Evolutionary conservation across 1,140 invertebrate species (phyloP), one percentile per base, ranked within the genome.

Genomic region (Maniola jurtina): DNA sequence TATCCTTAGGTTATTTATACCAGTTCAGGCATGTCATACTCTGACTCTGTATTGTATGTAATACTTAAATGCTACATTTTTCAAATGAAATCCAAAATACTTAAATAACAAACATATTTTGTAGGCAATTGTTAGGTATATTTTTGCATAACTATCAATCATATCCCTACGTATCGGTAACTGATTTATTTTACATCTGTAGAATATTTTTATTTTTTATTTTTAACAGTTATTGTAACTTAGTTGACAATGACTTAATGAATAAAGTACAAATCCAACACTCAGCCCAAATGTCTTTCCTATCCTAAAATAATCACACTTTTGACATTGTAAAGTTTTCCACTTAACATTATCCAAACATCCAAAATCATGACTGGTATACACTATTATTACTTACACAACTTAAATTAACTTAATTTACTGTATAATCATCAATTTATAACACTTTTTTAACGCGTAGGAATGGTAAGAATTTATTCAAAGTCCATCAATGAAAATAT

Each of bases 291-390:
- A 76, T 70, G 73, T 80, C 67, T 79, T 80, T 70, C 73, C 83
- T 89, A 88, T 66, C 75, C 84, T 88, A 86, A 86, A 86, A 86
- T 89, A 90, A 89, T 90, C 88, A 89, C 86, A 89, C 84, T 89
- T 87, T 90, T 86, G 84, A 89, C 86, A 90, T 88, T 90, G 85
- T 89, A 88, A 79, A 86, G 84, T 87, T 89, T 81, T 83, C 80
- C 82, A 77, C 81, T 83, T 88, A 88, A 66, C 75, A 82, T 88
- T 83, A 88, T 83, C 72, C 81, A 86, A 86, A 88, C 85, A 87
- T 85, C 74, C 77, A 81, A 73, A 52, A 76, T 84, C 79, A 83
- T 87, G 84, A 88, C 87, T 86, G 79, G 62, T 81, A 62, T 82
- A 84, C 61, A 71, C 77, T 86, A 85, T 47, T 60, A 73, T 77